Evolutionary conservation across 2,888 invertebrate species (phyloP), one percentile per base, ranked within the genome.

Genomic region (Phyto melanocephala): DNA sequence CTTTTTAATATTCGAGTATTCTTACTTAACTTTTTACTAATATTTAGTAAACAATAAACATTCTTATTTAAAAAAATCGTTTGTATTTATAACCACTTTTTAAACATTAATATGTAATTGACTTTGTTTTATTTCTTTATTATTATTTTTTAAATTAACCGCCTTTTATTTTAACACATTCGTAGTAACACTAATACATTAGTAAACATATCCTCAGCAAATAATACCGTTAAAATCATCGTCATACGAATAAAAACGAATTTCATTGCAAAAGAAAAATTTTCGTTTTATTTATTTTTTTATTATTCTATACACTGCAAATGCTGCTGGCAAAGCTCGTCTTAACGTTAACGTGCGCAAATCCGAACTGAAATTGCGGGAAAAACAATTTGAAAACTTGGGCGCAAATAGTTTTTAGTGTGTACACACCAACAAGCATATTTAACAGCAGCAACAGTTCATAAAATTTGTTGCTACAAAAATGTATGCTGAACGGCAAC

Each of bases 331-430:
- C 81, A 89, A 89, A 86, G 88, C 89, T 81, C 89, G 88, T 88
- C 91, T 89, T 89, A 88, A 87, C 89, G 87, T 89, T 88, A 88
- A 87, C 87, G 88, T 89, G 88, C 89, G 89, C 89, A 89, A 90
- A 90, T 90, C 89, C 88, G 87, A 90, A 90, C 91, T 90, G 86
- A 90, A 85, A 89, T 88, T 87, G 90, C 87, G 87, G 87, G 88
- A 86, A 89, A 89, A 88, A 87, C 88, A 87, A 88, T 87, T 87
- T 87, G 89, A 88, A 84, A 83, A 84, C 78, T 81, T 81, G 77
- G 71, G 70, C 83, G 76, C 84, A 77, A 72, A 77, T 77, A 77
- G 68, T 77, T 6, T 28, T 28, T 28, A 5, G 6, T 77, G 78
- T 71, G 67, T 65, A 81, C 37, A 54, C 81, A 83, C 52, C 15